Evolutionary conservation across 2,888 invertebrate genomes (phyloP).

Genomic region (Tenodera sinensis): DNA sequence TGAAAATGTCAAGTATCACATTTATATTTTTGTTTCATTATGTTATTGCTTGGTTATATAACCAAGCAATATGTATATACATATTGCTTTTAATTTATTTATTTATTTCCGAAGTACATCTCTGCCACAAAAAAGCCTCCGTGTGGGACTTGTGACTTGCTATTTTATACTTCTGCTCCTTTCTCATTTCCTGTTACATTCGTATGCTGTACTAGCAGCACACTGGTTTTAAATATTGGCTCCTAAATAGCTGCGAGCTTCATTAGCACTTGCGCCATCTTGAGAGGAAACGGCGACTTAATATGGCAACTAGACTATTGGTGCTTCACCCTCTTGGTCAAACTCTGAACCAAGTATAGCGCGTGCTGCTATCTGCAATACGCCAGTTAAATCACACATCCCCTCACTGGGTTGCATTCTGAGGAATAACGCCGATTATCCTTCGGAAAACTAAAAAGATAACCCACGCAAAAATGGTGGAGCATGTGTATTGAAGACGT

Average conservation of each 20-base stretch:
- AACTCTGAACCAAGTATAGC: neutral
- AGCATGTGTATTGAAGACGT: neutral
- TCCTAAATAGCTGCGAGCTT: neutral
- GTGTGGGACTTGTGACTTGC: too few relatives aligned
- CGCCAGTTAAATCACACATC: neutral
- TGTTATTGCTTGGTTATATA: too few relatives aligned
- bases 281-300: neutral
- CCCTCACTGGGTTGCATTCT: neutral
- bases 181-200: too few relatives aligned
- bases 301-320: neutral
- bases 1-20: too few relatives aligned
- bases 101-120: too few relatives aligned
- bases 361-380: neutral
- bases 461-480: neutral
- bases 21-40: too few relatives aligned
- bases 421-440: neutral
- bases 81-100: too few relatives aligned
- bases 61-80: too few relatives aligned
- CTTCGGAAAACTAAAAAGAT: neutral
- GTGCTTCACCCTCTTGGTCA: neutral
- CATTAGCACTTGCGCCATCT: neutral
- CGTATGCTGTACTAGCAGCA: too few relatives aligned
- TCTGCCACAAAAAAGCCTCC: too few relatives aligned
- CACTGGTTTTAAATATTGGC: neutral
- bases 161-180: too few relatives aligned